Base-by-base conservation (phyloP, 2,888 invertebrate species). In the Argyresthia goedartella region DNA sequence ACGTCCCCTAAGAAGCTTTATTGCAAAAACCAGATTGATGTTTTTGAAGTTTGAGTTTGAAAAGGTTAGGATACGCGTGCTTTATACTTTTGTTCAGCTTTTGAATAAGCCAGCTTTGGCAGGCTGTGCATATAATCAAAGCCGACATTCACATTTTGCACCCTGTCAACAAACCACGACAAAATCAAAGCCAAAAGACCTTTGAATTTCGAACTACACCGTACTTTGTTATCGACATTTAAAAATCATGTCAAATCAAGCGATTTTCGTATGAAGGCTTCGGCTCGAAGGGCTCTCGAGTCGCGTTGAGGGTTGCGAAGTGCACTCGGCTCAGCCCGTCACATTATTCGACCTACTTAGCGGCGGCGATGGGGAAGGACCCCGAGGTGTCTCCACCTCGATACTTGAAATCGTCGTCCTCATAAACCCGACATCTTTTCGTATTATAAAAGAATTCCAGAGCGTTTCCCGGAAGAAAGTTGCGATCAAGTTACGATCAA, bases 341-440 rank as follows among this genome's bases (percentile, higher is more conserved):
- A 82, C 76, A 80, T 85, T 85, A 84, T 84, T 82, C 85, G 80
- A 76, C 81, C 84, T 84, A 84, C 85, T 86, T 84, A 84, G 72
- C 67, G 72, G 65, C 62, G 66, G 65, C 65, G 66, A 70, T 67
- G 60, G 64, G 64, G 71, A 66, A 65, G 66, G 69, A 63, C 63
- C 42, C 63, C 58, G 73, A 79, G 79, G 80, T 81, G 78, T 78
- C 77, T 69, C 62, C 61, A 54, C 56, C 56, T 59, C 61, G 60
- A 67, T 69, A 65, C 74, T 75, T 73, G 66, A 71, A 71, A 69
- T 65, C 65, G 66, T 66, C 66, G 58, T 59, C 61, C 65, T 69
- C 60, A 64, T 69, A 59, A 61, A 63, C 56, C 52, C 59, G 43
- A 57, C 45, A 51, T 36, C 50, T 35, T 39, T 16, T n/a, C 45